Evolutionary conservation across 2,888 invertebrate genomes (phyloP), one percentile per base, ranked within the genome.

Genomic region (Lobophora halterata): DNA sequence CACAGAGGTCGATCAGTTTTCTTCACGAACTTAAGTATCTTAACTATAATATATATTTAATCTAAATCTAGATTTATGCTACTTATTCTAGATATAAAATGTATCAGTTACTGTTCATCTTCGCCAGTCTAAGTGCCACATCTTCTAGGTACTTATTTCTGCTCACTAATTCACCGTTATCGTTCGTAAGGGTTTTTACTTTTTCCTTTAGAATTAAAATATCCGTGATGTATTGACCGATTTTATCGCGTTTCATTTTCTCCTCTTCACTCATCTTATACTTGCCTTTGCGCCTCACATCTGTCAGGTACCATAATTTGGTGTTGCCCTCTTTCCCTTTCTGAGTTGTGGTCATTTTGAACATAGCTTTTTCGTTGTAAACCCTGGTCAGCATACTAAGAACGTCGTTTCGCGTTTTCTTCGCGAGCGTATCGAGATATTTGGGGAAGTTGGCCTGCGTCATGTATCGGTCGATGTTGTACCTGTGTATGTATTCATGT

Each of bases 391-490:
- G 58, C 69, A 70, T 69, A 8, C 57, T 49, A 3, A 63, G 46
- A 2, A 61, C 58, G 8, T 69, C 58, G 13, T 53, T 54, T 3
- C 56, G 37, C 0, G 61, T 65, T 38, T 67, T 59, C 18, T 60
- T 66, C 3, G 68, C 61, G 9, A 68, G 44, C 2, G 55, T 65
- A 23, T 64, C 61, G 4, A 69, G 49, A 46, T 67, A 70, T 49
- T 60, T 65, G 3, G 65, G 65, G 37, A 69, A 70, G 34, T 58
- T 54, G 0, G 62, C 58, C 17, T 60, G 59, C 4, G 50, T 53
- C 69, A 70, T 68, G 34, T 70, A 70, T 18, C 55, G 57, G 24
- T 66, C 64, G 21, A 70, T 58, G 40, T 70, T 70, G 35, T 65
- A 66, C 29, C 56, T 58, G 39, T 70, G 69, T 17, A 70, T 58